Evolutionary conservation across 2,797 vertebrate genomes (phyloP), one percentile per base, ranked within the genome.

Genomic region (Sandelia bainsii): DNA sequence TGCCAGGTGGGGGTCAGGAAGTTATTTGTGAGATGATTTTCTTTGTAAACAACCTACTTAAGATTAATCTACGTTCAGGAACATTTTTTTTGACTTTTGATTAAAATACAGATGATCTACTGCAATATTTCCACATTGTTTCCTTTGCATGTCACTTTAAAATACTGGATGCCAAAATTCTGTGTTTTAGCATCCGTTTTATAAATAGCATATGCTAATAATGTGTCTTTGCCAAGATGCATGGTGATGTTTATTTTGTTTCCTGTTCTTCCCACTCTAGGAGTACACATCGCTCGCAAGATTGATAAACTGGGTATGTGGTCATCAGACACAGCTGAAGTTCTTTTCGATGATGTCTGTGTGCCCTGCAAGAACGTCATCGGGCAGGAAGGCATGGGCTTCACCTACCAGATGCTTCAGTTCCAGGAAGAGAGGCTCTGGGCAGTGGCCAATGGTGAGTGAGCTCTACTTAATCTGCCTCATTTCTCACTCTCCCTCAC

Each of bases 321-420:
- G 87, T 96, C 96, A 4, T 97, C 94, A 0, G 96, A 97, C 56
- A 96, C 96, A 1, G 95, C 94, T 4, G 90, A 96, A 76, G 92
- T 96, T 65, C 96, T 95, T 87, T 97, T 97, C 23, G 95, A 97
- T 88, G 94, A 97, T 0, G 95, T 97, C 14, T 90, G 27, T 0
- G 93, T 97, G 27, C 96, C 96, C 12, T 94, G 90, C 72, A 94
- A 84, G 77, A 95, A 96, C 81, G 1, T 96, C 77, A 97, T 96
- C 0, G 94, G 95, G 14, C 89, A 97, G 84, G 96, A 96, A 91
- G 96, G 96, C 85, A 94, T 95, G 93, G 94, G 95, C 69, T 98
- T 97, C 90, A 95, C 90, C 0, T 97, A 96, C 64, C 96, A 96
- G 91, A 97, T 97, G 95, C 87, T 97, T 63, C 95, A 97, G 66